A percentile compares a stretch with the other conserved stretches of the same genome.
These are phyloP conservation scores for Acanthosoma haemorrhoidale DNA, from an alignment of 2,888 invertebrate genomes.

Conservation along the genomic window DNA sequence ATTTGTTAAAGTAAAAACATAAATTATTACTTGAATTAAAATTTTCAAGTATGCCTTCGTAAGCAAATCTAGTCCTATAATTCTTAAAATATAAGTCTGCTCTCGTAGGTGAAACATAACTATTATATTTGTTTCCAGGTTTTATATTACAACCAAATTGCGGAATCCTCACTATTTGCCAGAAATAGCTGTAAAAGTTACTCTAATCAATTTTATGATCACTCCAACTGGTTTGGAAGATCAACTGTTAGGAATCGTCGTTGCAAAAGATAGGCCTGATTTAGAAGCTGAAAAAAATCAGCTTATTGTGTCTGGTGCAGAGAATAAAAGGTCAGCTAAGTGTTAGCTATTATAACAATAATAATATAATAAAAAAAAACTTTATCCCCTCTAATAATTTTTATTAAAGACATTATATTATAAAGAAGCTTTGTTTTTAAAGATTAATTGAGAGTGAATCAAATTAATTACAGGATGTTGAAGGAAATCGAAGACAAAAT, in stretches of 20 bases:
- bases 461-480: slow-evolving; percentile 56
- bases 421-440: neutral
- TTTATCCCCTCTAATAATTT: neutral
- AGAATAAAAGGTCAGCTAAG: slow-evolving; percentile 59
- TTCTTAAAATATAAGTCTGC: too few relatives aligned
- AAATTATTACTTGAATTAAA: too few relatives aligned
- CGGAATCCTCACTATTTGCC: slow-evolving; percentile 91
- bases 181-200: slow-evolving; percentile 86
- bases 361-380: too few relatives aligned
- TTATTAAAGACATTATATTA: neutral
- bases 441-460: too few relatives aligned
- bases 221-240: slow-evolving; percentile 83
- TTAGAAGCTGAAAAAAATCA: slow-evolving; percentile 84
- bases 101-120: too few relatives aligned
- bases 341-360: too few relatives aligned
- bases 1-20: too few relatives aligned
- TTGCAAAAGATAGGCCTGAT: slow-evolving; percentile 86
- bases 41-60: too few relatives aligned
- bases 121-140: slow-evolving; percentile 51
- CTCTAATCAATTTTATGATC: slow-evolving; percentile 87
- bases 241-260: slow-evolving; percentile 82
- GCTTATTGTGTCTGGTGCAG: slow-evolving; percentile 80
- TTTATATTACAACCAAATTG: slow-evolving; percentile 89
- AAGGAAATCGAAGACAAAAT: slow-evolving; percentile 91
- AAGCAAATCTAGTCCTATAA: too few relatives aligned